These are phyloP conservation scores for Mystacornis crossleyi DNA, from an alignment of 2,113 vertebrate genomes.

Conservation along the genomic window DNA sequence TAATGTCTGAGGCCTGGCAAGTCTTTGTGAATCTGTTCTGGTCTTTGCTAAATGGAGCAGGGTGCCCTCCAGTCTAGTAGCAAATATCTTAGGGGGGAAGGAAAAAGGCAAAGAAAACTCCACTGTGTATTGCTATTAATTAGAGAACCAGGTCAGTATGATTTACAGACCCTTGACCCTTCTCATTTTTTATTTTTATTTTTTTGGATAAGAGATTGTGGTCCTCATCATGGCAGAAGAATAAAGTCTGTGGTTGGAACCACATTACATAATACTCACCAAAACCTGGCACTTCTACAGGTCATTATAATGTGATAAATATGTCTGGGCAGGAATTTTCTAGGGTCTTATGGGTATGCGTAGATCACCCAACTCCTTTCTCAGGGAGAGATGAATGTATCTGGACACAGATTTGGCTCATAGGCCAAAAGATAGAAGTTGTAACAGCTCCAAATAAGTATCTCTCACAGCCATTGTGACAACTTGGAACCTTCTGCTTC, in stretches of 20 bases:
- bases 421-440: not conserved
- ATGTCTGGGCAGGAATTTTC: not conserved
- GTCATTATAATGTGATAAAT: not conserved
- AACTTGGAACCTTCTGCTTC: not conserved
- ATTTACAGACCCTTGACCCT: not conserved
- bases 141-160: not conserved
- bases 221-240: not conserved
- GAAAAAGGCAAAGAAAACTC: not conserved
- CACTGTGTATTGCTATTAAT: not conserved
- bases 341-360: not conserved
- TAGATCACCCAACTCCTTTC: not conserved
- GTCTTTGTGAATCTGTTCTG: not conserved
- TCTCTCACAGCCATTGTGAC: not conserved
- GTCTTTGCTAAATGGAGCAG: slow-evolving; percentile 20
- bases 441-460: not conserved
- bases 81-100: not conserved
- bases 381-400: not conserved
- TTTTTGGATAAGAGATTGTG: not conserved
- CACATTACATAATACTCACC: not conserved
- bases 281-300: slow-evolving; percentile 10
- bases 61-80: not conserved
- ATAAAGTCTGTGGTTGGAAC: slow-evolving; percentile 11
- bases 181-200: not conserved
- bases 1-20: slow-evolving; percentile 40
- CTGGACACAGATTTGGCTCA: not conserved